Conservation (phyloP, 1,140 invertebrate genomes). For the Drosophila melanogaster region DNA sequence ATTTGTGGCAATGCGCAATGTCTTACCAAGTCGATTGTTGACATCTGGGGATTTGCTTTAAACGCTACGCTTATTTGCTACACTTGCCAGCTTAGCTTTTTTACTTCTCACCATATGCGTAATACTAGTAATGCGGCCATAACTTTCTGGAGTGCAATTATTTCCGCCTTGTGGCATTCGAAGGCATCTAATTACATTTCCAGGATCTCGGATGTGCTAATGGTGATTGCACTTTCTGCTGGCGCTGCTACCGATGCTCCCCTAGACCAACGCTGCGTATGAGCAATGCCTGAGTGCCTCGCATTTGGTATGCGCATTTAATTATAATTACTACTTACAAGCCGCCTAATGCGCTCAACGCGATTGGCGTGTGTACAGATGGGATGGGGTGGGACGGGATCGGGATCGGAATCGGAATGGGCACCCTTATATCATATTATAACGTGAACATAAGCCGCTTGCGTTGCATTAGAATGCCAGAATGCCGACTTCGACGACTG, state of each 20-base stretch:
- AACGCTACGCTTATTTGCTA: constrained; percentile 1
- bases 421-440: constrained; percentile 42
- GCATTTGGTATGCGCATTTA: constrained; percentile 64
- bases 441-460: constrained; percentile 45
- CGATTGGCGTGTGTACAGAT: constrained; percentile 25
- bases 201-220: constrained; percentile 23
- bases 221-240: constrained; percentile 31
- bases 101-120: background rate
- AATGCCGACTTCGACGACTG: constrained; percentile 15
- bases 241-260: background rate
- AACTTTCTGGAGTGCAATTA: constrained; percentile 16
- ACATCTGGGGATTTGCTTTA: background rate
- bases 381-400: background rate
- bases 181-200: constrained; percentile 28
- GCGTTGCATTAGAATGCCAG: constrained; percentile 29
- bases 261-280: constrained; percentile 41
- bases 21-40: background rate
- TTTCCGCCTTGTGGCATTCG: constrained; percentile 12
- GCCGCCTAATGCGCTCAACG: constrained; percentile 51
- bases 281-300: constrained; percentile 28
- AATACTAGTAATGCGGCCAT: constrained; percentile 1
- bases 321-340: constrained; percentile 70
- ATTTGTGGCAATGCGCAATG: constrained; percentile 12
- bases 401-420: background rate
- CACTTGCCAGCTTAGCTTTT: background rate